Percentiles rank a stretch among this genome's conserved stretches.
These are phyloP conservation scores for Lycodopsis pacificus DNA, from an alignment of 2,797 vertebrate genomes.

Conservation along the genomic window DNA sequence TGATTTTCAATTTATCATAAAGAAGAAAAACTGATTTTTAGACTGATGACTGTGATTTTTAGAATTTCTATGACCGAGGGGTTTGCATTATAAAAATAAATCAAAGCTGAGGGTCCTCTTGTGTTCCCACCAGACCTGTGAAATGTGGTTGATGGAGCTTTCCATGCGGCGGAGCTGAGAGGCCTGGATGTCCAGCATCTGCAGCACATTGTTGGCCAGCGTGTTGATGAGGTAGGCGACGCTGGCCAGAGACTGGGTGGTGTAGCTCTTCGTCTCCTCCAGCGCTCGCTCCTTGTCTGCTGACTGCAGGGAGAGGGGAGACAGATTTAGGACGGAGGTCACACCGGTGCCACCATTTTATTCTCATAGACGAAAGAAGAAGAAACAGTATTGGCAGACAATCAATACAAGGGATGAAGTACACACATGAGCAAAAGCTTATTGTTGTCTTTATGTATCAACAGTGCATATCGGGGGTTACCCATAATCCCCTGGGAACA, in stretches of 20 bases:
- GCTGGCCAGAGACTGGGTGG: slow-evolving; percentile 94
- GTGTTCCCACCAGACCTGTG: slow-evolving; percentile 84
- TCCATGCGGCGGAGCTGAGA: slow-evolving; percentile 95
- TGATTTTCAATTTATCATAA: neutral
- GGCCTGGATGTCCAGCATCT: slow-evolving; percentile 96
- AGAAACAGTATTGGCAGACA: neutral
- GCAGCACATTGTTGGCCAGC: slow-evolving; percentile 95
- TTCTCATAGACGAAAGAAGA: neutral
- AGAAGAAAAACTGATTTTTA: neutral
- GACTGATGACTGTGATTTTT: neutral
- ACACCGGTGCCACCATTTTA: neutral
- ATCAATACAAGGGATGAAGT: neutral
- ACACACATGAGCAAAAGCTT: neutral
- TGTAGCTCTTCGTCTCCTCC: slow-evolving; percentile 97
- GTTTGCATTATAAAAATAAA: neutral
- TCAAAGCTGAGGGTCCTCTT: neutral
- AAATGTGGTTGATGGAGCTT: slow-evolving; percentile 95
- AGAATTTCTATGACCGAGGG: neutral
- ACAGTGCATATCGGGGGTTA: neutral
- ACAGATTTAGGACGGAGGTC: slow-evolving; percentile 23
- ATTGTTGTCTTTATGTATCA: neutral
- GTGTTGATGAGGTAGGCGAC: slow-evolving; percentile 98
- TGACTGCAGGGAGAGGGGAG: slow-evolving; percentile 38
- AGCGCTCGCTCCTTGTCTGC: slow-evolving; percentile 91
- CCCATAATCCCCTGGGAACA: neutral